These are phyloP conservation scores for Lerista edwardsae DNA, from an alignment of 2,797 vertebrate species.

Conservation along the genomic window DNA sequence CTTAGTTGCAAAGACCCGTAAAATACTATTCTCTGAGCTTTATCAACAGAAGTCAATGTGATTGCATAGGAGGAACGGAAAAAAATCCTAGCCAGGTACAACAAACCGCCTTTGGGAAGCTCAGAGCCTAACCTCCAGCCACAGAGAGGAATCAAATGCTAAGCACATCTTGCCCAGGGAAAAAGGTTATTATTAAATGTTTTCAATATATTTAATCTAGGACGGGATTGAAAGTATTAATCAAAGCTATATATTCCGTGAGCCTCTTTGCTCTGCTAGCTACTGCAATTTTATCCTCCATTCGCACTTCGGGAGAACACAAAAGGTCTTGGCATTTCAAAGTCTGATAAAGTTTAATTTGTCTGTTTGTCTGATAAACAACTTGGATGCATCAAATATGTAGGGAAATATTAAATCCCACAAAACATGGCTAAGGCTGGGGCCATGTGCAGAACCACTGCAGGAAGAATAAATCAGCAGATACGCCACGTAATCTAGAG, in stretches of 20 bases:
- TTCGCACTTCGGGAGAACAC: constrained; percentile 47
- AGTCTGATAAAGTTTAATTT: constrained; percentile 72
- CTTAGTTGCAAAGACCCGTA: neutral
- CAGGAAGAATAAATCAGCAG: neutral
- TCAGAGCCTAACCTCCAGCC: constrained; percentile 18
- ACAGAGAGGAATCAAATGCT: constrained; percentile 50
- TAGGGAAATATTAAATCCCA: constrained; percentile 25
- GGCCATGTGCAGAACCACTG: too few species aligned
- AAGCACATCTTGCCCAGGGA: constrained; percentile 33
- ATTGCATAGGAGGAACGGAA: neutral
- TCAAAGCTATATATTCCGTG: constrained; percentile 58
- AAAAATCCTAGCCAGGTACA: constrained; percentile 29
- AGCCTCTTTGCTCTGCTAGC: constrained; percentile 43
- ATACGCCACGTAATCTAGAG: neutral
- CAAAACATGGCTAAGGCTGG: neutral
- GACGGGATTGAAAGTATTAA: constrained; percentile 64
- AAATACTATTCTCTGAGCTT: constrained; percentile 46
- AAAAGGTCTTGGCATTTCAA: constrained; percentile 71
- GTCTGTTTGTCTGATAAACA: constrained; percentile 68
- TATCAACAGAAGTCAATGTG: constrained; percentile 15
- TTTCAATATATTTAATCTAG: constrained; percentile 62
- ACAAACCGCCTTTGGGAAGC: constrained; percentile 40
- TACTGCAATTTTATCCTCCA: constrained; percentile 56
- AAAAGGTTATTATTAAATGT: constrained; percentile 73
- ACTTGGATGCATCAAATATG: constrained; percentile 48